These are phyloP conservation scores for Semnopithecus entellus DNA, from an alignment of 2,113 vertebrate genomes.

Conservation along the genomic window DNA sequence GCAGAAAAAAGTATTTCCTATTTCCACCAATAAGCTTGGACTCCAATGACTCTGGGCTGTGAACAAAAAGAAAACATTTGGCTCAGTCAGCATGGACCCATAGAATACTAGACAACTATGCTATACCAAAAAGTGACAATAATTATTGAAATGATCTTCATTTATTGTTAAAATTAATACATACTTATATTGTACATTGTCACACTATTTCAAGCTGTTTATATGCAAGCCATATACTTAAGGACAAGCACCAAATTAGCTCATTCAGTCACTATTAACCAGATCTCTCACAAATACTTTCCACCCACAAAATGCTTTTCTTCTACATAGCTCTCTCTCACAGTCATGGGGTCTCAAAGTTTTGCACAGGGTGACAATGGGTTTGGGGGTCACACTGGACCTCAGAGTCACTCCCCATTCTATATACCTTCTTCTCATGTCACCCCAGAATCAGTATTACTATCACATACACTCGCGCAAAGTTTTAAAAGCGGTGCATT, in stretches of 20 bases:
- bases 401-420: too few species aligned
- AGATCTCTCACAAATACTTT: neutral
- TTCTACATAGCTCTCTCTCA: neutral
- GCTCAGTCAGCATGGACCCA: neutral
- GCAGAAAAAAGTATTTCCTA: neutral
- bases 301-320: neutral
- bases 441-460: neutral
- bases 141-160: neutral
- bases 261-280: neutral
- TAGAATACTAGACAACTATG: neutral
- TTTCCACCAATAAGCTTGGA: neutral
- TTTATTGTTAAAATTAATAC: slow-evolving; percentile 10
- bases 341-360: neutral
- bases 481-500: neutral
- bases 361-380: too few species aligned
- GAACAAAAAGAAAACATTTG: slow-evolving; percentile 21
- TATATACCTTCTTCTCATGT: neutral
- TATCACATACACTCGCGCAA: neutral
- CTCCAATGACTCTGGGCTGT: neutral
- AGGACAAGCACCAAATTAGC: neutral
- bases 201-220: neutral
- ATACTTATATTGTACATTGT: neutral
- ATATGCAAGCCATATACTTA: neutral
- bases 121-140: neutral
- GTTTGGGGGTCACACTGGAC: too few species aligned